Evolutionary conservation across 2,888 invertebrate species (phyloP).

Genomic region (Phragmatobia fuliginosa): DNA sequence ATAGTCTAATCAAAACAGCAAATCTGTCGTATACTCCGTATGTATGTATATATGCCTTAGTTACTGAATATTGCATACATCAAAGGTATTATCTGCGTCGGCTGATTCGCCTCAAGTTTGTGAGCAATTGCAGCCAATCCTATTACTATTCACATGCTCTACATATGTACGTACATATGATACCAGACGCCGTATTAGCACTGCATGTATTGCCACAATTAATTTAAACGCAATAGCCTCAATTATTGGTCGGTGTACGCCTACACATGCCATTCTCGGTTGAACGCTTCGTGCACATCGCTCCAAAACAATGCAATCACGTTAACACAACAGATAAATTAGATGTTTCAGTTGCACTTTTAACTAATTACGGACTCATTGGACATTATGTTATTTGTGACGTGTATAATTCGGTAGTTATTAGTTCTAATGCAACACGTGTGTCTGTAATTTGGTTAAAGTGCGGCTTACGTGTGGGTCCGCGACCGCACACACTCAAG

Average conservation of each 20-base stretch:
- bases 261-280: conserved; percentile 62
- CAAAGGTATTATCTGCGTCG: conserved; percentile 74
- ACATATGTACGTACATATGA: conserved; percentile 63
- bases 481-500: conserved; percentile 82
- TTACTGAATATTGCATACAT: conserved; percentile 63
- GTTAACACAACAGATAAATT: conserved; percentile 56
- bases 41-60: conserved; percentile 45
- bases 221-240: conserved; percentile 83
- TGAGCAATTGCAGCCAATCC: conserved; percentile 77
- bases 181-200: conserved; percentile 67
- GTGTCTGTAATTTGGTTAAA: conserved; percentile 61
- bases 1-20: conserved; percentile 40
- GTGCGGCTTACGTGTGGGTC: conserved; percentile 66
- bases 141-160: conserved; percentile 70
- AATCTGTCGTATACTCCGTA: conserved; percentile 49
- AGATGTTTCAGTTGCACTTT: conserved; percentile 47
- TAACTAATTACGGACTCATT: conserved; percentile 44
- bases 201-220: conserved; percentile 77
- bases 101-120: conserved; percentile 76
- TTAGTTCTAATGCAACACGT: conserved; percentile 36
- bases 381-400: conserved; percentile 27
- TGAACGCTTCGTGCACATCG: conserved; percentile 53
- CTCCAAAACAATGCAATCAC: conserved; percentile 57
- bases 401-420: conserved; percentile 31
- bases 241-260: conserved; percentile 75